Percentiles rank a stretch among this genome's conserved stretches.
Evolutionary conservation across 2,113 vertebrate genomes (phyloP).

Genomic region (Phrynosoma platyrhinos): DNA sequence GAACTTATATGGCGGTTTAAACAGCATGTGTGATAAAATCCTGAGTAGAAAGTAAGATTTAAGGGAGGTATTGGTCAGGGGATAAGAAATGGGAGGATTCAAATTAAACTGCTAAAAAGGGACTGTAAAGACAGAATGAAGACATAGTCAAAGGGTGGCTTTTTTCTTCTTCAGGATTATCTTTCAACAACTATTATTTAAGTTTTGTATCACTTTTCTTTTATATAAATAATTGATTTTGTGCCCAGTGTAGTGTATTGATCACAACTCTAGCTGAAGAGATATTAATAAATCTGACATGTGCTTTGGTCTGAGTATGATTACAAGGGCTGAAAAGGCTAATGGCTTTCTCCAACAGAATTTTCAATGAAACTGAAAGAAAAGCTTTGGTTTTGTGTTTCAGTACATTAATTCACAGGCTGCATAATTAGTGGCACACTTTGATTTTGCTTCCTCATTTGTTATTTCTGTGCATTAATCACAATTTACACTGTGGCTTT

Average conservation of each 20-base stretch:
- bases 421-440: neutral
- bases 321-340: conserved; percentile 25
- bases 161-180: neutral
- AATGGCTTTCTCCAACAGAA: neutral
- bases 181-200: conserved; percentile 14
- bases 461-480: neutral
- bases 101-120: neutral
- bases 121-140: neutral
- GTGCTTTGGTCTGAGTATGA: neutral
- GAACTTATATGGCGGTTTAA: too few relatives aligned
- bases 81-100: neutral
- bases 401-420: conserved; percentile 7
- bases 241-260: conserved; percentile 15
- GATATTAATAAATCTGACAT: neutral
- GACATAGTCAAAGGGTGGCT: neutral
- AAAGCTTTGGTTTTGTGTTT: conserved; percentile 27
- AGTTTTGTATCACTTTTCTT: conserved; percentile 21
- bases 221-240: neutral
- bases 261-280: conserved; percentile 14
- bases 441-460: neutral
- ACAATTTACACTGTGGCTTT: neutral
- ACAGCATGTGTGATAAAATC: too few relatives aligned
- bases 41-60: neutral
- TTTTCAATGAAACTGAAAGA: conserved; percentile 14
- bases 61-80: neutral